phyloP scores from a whole-genome alignment of 1,140 invertebrate genomes.

The Pseudomyrmex pallidus region DNA sequence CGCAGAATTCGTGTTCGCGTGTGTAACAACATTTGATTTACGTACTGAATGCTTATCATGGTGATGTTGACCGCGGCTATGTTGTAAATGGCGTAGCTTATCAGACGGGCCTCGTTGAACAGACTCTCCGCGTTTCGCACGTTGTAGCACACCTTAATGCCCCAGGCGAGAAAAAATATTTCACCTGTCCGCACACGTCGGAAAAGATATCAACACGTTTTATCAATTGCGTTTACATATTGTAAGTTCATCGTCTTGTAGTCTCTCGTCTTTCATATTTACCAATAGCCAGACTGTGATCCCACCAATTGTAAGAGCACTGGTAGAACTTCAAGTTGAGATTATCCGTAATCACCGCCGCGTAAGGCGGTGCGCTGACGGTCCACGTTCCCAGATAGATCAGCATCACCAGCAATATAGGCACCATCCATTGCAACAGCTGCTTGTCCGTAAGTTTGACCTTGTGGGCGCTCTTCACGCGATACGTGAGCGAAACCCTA shows the following conservation, averaged over 20 bases:
- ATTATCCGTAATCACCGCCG: constrained; percentile 91
- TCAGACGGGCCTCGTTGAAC: constrained; percentile 96
- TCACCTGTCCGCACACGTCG: constrained; percentile 87
- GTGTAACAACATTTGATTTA: constrained; percentile 73
- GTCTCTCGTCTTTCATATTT: constrained; percentile 65
- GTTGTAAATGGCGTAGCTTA: constrained; percentile 97
- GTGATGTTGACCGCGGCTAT: constrained; percentile 96
- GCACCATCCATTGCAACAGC: constrained; percentile 95
- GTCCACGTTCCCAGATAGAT: constrained; percentile 96
- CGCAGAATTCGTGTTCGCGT: neutral
- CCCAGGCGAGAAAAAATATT: constrained; percentile 95
- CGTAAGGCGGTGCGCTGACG: constrained; percentile 91
- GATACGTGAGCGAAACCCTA: constrained; percentile 96
- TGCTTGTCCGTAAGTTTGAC: constrained; percentile 96
- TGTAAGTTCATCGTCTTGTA: too few species aligned
- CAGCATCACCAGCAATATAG: constrained; percentile 94
- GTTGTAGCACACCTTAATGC: constrained; percentile 95
- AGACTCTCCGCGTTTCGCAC: constrained; percentile 96
- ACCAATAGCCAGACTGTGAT: constrained; percentile 95
- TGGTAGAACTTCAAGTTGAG: constrained; percentile 93
- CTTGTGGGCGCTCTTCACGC: constrained; percentile 97
- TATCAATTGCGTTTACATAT: neutral
- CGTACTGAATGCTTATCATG: constrained; percentile 96
- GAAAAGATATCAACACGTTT: neutral
- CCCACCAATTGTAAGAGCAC: constrained; percentile 97